A percentile compares a stretch with the other conserved stretches of the same genome.
Evolutionary conservation across 2,888 invertebrate genomes (phyloP).

Genomic region (Ephialtes manifestator): DNA sequence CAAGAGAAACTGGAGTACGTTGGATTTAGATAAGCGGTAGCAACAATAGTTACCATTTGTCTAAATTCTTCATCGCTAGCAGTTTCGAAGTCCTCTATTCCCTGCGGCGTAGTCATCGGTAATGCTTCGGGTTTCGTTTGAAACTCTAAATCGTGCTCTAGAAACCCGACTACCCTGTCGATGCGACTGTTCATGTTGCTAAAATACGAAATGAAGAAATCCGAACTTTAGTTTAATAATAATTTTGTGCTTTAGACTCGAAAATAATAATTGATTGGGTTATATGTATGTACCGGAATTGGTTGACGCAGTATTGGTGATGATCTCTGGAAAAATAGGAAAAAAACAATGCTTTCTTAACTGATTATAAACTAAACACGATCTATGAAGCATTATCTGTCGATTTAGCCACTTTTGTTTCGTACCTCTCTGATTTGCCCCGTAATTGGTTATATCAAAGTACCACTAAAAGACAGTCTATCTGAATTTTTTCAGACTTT

Average conservation of each 20-base stretch:
- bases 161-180: neutral
- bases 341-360: neutral
- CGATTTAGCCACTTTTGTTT: too few relatives aligned
- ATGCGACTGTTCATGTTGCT: constrained; percentile 23
- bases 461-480: too few relatives aligned
- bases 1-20: neutral
- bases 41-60: constrained; percentile 13
- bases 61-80: constrained; percentile 20
- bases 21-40: constrained; percentile 1
- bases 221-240: neutral
- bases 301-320: constrained; percentile 16
- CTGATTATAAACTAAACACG: too few relatives aligned
- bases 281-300: constrained; percentile 24
- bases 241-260: neutral
- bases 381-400: too few relatives aligned
- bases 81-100: constrained; percentile 16
- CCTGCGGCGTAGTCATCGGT: constrained; percentile 17
- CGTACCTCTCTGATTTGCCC: too few relatives aligned
- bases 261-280: neutral
- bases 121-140: constrained; percentile 21
- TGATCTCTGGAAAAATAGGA: constrained; percentile 27
- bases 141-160: constrained; percentile 16
- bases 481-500: too few relatives aligned
- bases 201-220: neutral
- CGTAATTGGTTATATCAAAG: too few relatives aligned